Percentiles rank a stretch among this genome's conserved stretches.
Conservation (phyloP, 2,888 invertebrate genomes). For the Tuta absoluta region DNA sequence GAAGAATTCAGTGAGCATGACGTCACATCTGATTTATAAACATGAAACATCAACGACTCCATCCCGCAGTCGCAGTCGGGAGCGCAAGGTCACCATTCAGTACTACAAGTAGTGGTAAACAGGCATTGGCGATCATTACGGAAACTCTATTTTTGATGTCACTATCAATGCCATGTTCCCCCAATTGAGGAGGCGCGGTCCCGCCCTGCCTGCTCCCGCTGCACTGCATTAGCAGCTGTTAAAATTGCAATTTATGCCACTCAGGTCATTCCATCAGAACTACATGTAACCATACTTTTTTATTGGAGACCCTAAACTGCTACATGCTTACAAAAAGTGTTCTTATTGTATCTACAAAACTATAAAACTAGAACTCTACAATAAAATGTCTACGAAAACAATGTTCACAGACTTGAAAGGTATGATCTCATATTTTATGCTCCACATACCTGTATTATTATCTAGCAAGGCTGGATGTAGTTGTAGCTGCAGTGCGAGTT, state of each 20-base stretch:
- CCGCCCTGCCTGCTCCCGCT: conserved; percentile 58
- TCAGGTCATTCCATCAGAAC: neutral
- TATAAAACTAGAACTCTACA: neutral
- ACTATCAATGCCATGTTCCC: conserved; percentile 47
- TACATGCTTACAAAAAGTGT: neutral
- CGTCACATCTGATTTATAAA: conserved; percentile 78
- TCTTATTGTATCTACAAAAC: neutral
- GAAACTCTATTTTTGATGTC: conserved; percentile 68
- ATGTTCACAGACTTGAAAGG: neutral
- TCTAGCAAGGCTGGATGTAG: conserved; percentile 2
- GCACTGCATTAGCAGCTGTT: conserved; percentile 22
- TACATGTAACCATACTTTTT: neutral
- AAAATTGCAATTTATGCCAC: neutral
- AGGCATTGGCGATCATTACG: conserved; percentile 65
- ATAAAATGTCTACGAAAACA: neutral
- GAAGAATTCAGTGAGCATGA: conserved; percentile 71
- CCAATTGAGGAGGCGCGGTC: conserved; percentile 45
- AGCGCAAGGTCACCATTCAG: conserved; percentile 71
- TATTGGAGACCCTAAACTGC: neutral
- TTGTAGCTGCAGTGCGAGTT: neutral
- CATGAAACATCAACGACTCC: conserved; percentile 69
- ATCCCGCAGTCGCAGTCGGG: conserved; percentile 65
- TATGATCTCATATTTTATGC: neutral
- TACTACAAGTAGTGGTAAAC: conserved; percentile 64
- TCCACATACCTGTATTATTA: neutral